Base-by-base conservation (phyloP, 1,140 invertebrate genomes). In the Procambarus clarkii region DNA sequence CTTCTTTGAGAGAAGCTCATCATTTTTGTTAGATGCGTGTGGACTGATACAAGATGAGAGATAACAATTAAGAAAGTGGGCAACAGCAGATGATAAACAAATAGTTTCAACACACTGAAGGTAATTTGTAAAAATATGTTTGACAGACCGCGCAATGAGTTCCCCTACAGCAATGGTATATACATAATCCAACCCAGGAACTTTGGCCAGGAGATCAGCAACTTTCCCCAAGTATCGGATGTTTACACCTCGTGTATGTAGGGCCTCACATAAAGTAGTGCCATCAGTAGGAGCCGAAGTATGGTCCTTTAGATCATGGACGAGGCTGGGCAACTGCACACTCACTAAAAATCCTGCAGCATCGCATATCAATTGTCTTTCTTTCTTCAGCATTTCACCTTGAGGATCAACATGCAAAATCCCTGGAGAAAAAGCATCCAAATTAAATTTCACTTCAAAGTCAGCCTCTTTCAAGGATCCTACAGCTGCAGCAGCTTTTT, bases 401-500 rank as follows among this genome's bases (percentile, higher is more conserved):
- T 96, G 95, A 45, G 96, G 94, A 93, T 97, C 96, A 24, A 96
- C 95, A 95, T 99, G 98, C 84, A 95, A 96, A 64, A 99, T 98
- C 88, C 98, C 98, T 1, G 97, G 97, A 8, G 98, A 99, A 95
- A 97, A 99, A 84, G 99, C 98, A 95, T 99, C 99, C 0, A 99
- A 98, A 95, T 99, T 99, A 94, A 99, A 99, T 81, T 98, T 96
- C 87, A 99, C 97, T 94, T 98, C 98, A 94, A 99, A 99, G 94
- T 99, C 98, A 69, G 96, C 97, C 89, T 98, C 97, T 94, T 98
- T 98, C 3, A 99, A 95, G 4, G 98, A 99, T 0, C 98, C 98
- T 24, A 99, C 98, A 71, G 97, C 97, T 15, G 96, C 94, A 21
- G 98, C 98, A 50, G 98, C 98, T 93, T 97, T 97, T 92, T 96